These are phyloP conservation scores for Platysternon megacephalum DNA, from an alignment of 2,113 vertebrate species.

Conservation along the genomic window DNA sequence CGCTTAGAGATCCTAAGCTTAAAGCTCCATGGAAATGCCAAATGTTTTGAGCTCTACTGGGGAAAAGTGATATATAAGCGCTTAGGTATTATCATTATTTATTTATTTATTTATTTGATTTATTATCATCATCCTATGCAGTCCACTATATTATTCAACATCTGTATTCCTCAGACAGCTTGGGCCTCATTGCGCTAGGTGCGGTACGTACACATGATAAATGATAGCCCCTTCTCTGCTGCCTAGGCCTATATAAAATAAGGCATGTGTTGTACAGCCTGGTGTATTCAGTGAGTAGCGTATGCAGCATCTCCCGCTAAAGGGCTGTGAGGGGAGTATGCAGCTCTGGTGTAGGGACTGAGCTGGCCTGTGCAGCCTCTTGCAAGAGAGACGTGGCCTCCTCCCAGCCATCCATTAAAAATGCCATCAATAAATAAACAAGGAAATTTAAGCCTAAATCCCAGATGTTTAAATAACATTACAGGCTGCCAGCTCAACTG, in stretches of 20 bases:
- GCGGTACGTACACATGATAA: neutral
- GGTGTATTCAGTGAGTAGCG: neutral
- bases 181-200: neutral
- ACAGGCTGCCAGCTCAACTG: neutral
- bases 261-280: neutral
- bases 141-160: neutral
- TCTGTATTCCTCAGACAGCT: neutral
- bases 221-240: neutral
- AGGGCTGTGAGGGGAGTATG: neutral
- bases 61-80: neutral
- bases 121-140: neutral
- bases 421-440: slow-evolving; percentile 16
- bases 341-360: neutral
- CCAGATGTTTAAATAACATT: slow-evolving; percentile 13
- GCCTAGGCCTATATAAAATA: neutral
- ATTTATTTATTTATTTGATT: neutral
- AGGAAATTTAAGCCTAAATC: neutral
- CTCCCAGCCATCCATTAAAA: neutral
- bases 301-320: no score
- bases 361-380: neutral
- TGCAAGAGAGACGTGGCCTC: neutral
- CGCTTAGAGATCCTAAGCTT: neutral
- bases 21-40: neutral
- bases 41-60: neutral
- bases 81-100: neutral